phyloP scores from a whole-genome alignment of 2,113 vertebrate species.

The Tragelaphus scriptus region DNA sequence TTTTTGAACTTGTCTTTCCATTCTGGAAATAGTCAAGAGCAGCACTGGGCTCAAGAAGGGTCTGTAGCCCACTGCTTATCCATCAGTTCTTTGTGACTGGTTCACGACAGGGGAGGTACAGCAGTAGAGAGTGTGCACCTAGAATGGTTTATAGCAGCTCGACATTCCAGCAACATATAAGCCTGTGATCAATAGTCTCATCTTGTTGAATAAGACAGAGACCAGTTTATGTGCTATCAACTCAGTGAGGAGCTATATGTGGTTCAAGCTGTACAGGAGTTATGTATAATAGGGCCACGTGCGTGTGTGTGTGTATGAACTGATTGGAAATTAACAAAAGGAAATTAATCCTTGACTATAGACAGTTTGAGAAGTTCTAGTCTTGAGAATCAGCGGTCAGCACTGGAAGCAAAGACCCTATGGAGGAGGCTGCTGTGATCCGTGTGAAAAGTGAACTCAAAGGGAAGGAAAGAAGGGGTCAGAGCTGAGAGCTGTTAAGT shows the following conservation, averaged over 20 bases:
- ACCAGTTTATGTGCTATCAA: no score
- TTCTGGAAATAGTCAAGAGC: background rate
- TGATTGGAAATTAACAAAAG: background rate
- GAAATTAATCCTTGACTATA: background rate
- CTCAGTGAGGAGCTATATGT: background rate
- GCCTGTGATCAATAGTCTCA: background rate
- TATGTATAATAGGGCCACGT: background rate
- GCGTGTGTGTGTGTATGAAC: background rate
- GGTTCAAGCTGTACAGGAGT: background rate
- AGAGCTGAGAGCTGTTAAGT: background rate
- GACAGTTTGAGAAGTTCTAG: background rate
- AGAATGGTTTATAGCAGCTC: background rate
- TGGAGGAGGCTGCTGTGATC: background rate
- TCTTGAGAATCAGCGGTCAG: background rate
- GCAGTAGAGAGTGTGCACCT: background rate
- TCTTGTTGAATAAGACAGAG: background rate
- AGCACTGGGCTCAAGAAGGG: background rate
- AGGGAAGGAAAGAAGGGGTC: background rate
- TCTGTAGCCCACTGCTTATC: background rate
- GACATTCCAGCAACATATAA: background rate
- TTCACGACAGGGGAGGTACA: background rate
- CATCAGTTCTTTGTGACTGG: background rate
- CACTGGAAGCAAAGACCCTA: background rate
- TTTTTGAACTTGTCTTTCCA: background rate
- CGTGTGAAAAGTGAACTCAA: background rate